These are phyloP conservation scores for Catotricha subobsoleta DNA, from an alignment of 2,888 invertebrate species.

Conservation along the genomic window DNA sequence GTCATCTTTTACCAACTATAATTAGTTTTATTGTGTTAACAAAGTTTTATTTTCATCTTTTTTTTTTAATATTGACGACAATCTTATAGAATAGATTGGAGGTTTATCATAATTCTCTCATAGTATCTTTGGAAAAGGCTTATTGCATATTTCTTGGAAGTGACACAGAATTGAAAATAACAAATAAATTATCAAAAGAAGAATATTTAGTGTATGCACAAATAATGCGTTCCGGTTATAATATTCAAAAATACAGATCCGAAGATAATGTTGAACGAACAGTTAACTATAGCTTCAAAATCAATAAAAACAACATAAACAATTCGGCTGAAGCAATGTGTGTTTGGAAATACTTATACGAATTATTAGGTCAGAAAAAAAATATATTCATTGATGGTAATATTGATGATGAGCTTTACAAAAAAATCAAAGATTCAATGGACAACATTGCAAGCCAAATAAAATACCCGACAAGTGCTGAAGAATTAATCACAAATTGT, in stretches of 20 bases:
- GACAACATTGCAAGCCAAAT: background rate
- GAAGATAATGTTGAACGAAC: no score
- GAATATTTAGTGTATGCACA: background rate
- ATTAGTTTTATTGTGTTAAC: background rate
- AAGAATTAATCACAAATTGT: background rate
- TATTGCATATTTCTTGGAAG: background rate
- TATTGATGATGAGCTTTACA: background rate
- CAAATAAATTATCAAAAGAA: background rate
- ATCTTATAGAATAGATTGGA: background rate
- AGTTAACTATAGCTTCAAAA: background rate
- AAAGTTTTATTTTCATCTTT: background rate
- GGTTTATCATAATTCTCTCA: background rate
- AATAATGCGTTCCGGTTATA: background rate
- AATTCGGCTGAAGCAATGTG: background rate
- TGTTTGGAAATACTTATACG: slow-evolving; percentile 1
- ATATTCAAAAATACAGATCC: background rate
- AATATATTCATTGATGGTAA: background rate
- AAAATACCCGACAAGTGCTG: background rate
- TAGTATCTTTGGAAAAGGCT: slow-evolving; percentile 1
- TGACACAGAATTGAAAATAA: background rate
- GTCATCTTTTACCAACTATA: background rate
- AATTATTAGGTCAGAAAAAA: background rate
- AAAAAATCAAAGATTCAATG: background rate
- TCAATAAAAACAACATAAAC: background rate
- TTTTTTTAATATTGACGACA: no score